A percentile compares a stretch with the other conserved stretches of the same genome.
phyloP scores from a whole-genome alignment of 2,888 invertebrate genomes.

The Lycophotia porphyrea region DNA sequence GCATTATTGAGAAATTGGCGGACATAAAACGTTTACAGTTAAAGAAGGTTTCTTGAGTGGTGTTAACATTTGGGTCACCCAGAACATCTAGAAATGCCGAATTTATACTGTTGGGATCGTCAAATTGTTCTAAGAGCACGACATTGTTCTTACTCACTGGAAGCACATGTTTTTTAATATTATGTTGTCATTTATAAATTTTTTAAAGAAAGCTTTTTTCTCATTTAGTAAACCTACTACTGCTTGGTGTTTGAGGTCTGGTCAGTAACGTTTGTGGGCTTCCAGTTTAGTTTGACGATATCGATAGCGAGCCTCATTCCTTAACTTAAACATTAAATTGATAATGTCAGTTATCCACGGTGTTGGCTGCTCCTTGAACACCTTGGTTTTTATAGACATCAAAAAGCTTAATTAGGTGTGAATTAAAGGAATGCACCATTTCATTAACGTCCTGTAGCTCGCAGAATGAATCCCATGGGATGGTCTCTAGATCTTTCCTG shows the following conservation, averaged over 20 bases:
- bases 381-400: no score
- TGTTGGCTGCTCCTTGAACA: no score
- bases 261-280: no score
- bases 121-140: not conserved
- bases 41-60: not conserved
- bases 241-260: no score
- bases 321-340: no score
- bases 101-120: not conserved
- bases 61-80: not conserved
- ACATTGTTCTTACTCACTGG: not conserved
- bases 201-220: not conserved
- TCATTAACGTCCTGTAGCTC: not conserved
- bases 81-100: not conserved
- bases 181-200: not conserved
- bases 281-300: no score
- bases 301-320: no score
- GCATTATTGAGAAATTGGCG: not conserved
- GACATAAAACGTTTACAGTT: not conserved
- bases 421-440: not conserved
- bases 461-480: not conserved
- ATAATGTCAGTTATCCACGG: no score
- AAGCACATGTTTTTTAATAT: not conserved
- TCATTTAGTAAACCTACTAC: not conserved
- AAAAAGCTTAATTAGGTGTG: not conserved
- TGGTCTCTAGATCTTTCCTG: not conserved